These are phyloP conservation scores for Ardeotis arabs DNA, from an alignment of 2,113 vertebrate genomes.

Conservation along the genomic window DNA sequence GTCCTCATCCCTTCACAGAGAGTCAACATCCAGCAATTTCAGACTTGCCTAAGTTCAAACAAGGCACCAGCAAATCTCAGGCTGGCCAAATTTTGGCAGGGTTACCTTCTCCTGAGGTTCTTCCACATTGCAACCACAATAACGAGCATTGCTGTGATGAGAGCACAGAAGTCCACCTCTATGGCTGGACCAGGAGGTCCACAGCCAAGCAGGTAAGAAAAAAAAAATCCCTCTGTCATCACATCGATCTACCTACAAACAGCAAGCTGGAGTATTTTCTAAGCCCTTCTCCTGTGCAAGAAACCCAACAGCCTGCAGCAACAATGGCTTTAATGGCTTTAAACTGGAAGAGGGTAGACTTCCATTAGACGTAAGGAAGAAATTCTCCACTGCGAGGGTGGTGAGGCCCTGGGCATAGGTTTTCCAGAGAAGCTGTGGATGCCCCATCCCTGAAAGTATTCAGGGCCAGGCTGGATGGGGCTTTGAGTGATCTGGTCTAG, in stretches of 20 bases:
- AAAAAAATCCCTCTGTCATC: background rate
- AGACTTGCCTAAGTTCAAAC: background rate
- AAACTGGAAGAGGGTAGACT: too few relatives aligned
- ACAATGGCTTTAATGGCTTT: too few relatives aligned
- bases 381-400: too few relatives aligned
- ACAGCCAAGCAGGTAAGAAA: background rate
- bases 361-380: too few relatives aligned
- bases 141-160: background rate
- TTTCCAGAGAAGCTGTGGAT: too few relatives aligned
- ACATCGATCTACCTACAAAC: background rate
- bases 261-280: background rate
- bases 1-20: background rate
- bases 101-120: background rate
- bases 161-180: background rate
- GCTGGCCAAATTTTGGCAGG: background rate
- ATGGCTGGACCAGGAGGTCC: background rate
- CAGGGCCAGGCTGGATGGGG: too few relatives aligned
- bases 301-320: rapidly evolving
- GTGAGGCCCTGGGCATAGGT: too few relatives aligned
- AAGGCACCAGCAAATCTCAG: background rate
- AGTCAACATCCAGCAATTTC: background rate
- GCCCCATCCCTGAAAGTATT: too few relatives aligned
- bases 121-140: background rate
- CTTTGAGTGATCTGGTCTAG: too few relatives aligned
- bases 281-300: background rate